Conservation (phyloP, 2,797 vertebrate species). For the Melanotaenia parkinsoni region DNA sequence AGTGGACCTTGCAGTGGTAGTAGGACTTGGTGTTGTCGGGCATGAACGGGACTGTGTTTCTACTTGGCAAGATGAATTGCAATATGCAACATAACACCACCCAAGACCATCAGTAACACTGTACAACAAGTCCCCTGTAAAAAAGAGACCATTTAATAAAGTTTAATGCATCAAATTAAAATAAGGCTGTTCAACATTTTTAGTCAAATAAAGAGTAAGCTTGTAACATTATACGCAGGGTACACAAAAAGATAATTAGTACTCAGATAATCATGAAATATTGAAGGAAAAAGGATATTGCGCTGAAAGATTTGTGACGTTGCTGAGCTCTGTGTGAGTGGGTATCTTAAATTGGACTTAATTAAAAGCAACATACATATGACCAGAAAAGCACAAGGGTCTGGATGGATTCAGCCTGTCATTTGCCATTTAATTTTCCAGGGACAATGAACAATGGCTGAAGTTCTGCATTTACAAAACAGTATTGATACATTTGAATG, state of each 20-base stretch:
- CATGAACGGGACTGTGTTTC: constrained; percentile 47
- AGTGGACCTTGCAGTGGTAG: background rate
- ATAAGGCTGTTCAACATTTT: background rate
- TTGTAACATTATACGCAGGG: background rate
- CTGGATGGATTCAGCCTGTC: too few species aligned
- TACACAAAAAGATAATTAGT: background rate
- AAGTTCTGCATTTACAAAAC: too few species aligned
- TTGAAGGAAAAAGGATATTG: background rate
- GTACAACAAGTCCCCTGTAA: constrained; percentile 83
- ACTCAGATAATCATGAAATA: background rate
- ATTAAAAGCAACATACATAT: too few species aligned
- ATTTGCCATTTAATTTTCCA: too few species aligned
- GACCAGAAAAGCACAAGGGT: too few species aligned
- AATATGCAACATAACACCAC: constrained; percentile 78
- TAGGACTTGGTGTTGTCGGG: constrained; percentile 47
- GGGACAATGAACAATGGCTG: too few species aligned
- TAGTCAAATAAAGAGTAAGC: background rate
- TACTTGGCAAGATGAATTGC: constrained; percentile 77
- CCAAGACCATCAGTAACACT: constrained; percentile 78
- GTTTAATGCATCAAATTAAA: background rate
- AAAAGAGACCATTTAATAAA: constrained; percentile 7
- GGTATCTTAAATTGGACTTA: too few species aligned
- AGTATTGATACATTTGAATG: too few species aligned
- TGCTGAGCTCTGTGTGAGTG: too few species aligned
- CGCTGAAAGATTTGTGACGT: too few species aligned